phyloP scores from a whole-genome alignment of 2,888 invertebrate species.

The Tetragnatha montana region DNA sequence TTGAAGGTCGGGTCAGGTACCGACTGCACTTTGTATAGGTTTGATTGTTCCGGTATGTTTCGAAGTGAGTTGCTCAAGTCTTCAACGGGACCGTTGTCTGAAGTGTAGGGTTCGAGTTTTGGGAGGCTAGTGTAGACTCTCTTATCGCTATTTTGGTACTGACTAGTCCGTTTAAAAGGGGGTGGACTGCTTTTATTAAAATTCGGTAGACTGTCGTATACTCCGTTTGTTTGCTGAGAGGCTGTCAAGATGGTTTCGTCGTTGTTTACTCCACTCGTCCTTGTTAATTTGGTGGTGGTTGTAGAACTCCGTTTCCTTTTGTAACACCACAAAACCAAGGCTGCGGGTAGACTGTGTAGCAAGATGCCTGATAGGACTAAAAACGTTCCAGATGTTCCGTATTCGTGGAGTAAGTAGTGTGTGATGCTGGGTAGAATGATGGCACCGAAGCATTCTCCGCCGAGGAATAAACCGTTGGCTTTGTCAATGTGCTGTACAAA shows the following conservation, averaged over 20 bases:
- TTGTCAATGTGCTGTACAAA: not conserved
- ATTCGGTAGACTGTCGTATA: not conserved
- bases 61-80: no score
- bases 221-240: no score
- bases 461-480: not conserved
- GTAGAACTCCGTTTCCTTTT: not conserved
- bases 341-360: conserved; percentile 1
- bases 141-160: no score
- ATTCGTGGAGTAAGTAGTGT: not conserved
- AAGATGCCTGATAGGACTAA: not conserved
- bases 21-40: no score
- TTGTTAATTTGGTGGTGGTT: not conserved
- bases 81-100: not conserved
- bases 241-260: not conserved
- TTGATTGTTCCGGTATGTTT: no score
- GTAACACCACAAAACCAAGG: not conserved
- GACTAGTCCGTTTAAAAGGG: not conserved
- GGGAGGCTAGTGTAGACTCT: not conserved
- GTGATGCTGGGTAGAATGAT: not conserved
- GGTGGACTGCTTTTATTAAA: not conserved
- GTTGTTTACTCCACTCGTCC: no score
- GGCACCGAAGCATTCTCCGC: not conserved
- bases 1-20: no score
- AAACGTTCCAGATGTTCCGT: conserved; percentile 13
- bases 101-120: not conserved